Conservation (phyloP, 2,888 invertebrate species). For the Ligdia adustata region DNA sequence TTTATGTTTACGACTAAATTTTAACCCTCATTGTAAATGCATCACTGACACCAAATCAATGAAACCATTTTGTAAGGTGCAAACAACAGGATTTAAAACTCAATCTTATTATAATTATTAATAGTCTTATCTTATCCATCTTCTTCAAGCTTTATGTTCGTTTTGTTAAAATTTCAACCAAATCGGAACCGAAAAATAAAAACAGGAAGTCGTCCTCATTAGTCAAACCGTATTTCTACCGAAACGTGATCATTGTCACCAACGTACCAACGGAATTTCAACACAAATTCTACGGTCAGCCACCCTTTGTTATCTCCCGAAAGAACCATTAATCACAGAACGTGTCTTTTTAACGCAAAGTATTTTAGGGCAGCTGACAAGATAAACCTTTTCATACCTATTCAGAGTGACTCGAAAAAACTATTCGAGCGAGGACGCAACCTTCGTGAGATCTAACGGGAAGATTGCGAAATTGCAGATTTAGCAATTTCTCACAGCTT, state of each 20-base stretch:
- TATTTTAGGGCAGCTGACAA: slow-evolving; percentile 50
- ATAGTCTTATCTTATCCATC: too few relatives aligned
- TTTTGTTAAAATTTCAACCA: too few relatives aligned
- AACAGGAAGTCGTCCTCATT: background rate
- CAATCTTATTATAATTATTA: too few relatives aligned
- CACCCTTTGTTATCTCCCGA: slow-evolving; percentile 50
- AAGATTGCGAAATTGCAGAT: slow-evolving; percentile 33
- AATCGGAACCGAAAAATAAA: background rate
- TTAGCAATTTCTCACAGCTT: slow-evolving; percentile 26
- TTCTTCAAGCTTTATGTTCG: too few relatives aligned
- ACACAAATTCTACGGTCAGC: slow-evolving; percentile 42
- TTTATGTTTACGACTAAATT: too few relatives aligned
- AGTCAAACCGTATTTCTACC: background rate
- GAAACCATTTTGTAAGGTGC: too few relatives aligned
- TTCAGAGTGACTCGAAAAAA: slow-evolving; percentile 43
- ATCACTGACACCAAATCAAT: too few relatives aligned
- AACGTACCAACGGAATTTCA: slow-evolving; percentile 17
- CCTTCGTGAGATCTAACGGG: slow-evolving; percentile 17
- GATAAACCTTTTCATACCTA: slow-evolving; percentile 55
- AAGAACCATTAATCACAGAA: slow-evolving; percentile 50
- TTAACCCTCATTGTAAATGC: too few relatives aligned
- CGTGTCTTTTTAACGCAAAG: slow-evolving; percentile 48
- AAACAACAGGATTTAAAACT: too few relatives aligned
- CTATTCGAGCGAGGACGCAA: slow-evolving; percentile 29
- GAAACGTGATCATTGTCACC: slow-evolving; percentile 16